phyloP scores from a whole-genome alignment of 2,797 vertebrate species.

The Furcifer pardalis region DNA sequence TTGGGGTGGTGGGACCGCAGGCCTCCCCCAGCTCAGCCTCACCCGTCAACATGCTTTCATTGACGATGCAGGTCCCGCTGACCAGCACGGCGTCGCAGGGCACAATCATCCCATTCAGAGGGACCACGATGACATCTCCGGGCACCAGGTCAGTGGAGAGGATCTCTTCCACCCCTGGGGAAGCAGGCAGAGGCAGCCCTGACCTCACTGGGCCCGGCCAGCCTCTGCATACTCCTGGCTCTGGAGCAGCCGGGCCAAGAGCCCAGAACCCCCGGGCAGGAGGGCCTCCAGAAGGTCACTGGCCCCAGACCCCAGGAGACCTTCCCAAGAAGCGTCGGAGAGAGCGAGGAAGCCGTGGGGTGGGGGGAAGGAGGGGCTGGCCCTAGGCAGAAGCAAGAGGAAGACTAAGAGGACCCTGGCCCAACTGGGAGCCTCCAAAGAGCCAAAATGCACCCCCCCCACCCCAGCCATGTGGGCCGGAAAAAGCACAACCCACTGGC shows the following conservation, averaged over 20 bases:
- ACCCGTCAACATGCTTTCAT: slow-evolving; percentile 99
- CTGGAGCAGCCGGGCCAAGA: neutral
- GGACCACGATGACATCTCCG: slow-evolving; percentile 93
- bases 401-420: neutral
- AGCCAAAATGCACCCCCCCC: no score
- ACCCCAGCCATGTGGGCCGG: no score
- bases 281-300: no score
- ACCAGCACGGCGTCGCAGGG: slow-evolving; percentile 95
- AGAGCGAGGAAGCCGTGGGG: neutral
- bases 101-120: slow-evolving; percentile 95
- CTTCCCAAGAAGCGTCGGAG: no score
- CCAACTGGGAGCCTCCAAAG: no score
- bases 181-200: neutral
- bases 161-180: slow-evolving; percentile 90
- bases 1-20: rapidly evolving
- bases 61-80: slow-evolving; percentile 97
- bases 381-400: neutral
- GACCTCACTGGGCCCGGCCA: neutral
- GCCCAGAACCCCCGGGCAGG: no score
- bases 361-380: neutral
- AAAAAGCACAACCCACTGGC: no score
- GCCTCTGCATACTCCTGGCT: neutral
- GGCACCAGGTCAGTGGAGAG: slow-evolving; percentile 96
- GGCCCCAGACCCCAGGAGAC: neutral
- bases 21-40: neutral